Base-by-base conservation (phyloP, 2,888 invertebrate species). In the Leptarthrus brevirostris region DNA sequence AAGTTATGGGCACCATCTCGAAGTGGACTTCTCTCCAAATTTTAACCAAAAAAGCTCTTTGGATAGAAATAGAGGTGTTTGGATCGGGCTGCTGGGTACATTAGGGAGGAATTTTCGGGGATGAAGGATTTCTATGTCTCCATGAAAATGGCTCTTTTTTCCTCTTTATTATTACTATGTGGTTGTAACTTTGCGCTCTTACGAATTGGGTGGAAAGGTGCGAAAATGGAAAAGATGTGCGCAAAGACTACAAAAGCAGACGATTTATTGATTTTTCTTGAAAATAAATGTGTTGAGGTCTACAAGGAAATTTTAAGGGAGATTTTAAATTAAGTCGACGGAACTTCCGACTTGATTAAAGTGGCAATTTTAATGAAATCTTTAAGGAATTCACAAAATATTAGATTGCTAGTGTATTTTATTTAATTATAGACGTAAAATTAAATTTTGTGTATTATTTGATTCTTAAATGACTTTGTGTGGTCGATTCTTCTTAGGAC, bases 161-260 rank as follows among this genome's bases (percentile, higher is more conserved):
- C 61, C 64, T 74, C 53, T 61, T 74, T 72, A 74, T 64, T 52
- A 53, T 56, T 72, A 30, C 34, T 53, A 64, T 56, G 54, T 54
- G 52, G 52, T 54, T 61, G 58, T 71, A 61, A 20, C 52, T 26
- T 71, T 56, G 52, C 20, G 24, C 34, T 64, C 34, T 70, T 54
- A 40, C 40, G 71, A 71, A 71, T 72, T 47, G 58, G 72, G 72
- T 74, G 73, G 73, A 74, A 75, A 75, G 72, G 71, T 75, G 75
- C 58, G 74, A 75, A 75, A 74, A 72, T 72, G 66, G 72, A 75
- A 75, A 75, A 75, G 49, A 18, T 72, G 58, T 72, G 58, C 58
- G 58, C 72, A 72, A 61, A 72, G 58, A 34, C 72, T 72, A 49
- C 26, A 40, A 72, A 72, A 71, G 36, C 53, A 53, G 71, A 71